Evolutionary conservation across 2,797 vertebrate genomes (phyloP).

Genomic region (Molossus alvarezi): DNA sequence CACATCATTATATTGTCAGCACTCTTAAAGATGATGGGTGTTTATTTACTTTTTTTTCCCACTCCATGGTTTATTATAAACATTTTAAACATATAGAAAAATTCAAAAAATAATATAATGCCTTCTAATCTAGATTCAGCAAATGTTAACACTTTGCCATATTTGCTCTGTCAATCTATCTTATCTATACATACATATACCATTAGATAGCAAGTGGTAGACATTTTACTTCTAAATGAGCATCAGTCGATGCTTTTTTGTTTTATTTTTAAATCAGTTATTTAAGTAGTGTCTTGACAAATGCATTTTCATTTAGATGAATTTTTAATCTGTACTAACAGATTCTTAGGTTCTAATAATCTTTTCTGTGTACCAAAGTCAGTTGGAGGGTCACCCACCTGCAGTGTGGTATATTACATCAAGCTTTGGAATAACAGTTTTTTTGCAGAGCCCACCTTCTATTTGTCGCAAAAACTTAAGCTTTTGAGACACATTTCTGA

Average conservation of each 20-base stretch:
- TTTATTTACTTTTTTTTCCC: constrained; percentile 5
- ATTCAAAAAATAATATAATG: background rate
- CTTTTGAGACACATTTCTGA: constrained; percentile 19
- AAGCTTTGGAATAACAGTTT: background rate
- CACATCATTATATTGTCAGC: background rate
- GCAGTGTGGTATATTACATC: background rate
- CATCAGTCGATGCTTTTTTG: background rate
- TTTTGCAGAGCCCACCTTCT: background rate
- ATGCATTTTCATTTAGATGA: background rate
- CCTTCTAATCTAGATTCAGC: constrained; percentile 13
- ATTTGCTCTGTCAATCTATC: background rate
- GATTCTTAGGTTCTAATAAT: constrained; percentile 23
- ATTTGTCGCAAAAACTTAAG: background rate
- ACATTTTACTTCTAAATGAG: constrained; percentile 45
- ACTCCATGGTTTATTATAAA: constrained; percentile 10
- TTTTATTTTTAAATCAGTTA: background rate
- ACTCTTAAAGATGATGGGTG: constrained; percentile 1
- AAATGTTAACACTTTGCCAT: constrained; percentile 8
- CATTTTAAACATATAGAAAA: constrained; percentile 6
- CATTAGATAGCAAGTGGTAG: constrained; percentile 9
- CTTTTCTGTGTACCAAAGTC: background rate
- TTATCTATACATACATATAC: no score
- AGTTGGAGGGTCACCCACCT: background rate
- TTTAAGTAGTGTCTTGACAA: background rate
- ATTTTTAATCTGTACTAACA: background rate